Conservation (phyloP, 1,140 invertebrate species). For the Pseudoatta argentina region DNA sequence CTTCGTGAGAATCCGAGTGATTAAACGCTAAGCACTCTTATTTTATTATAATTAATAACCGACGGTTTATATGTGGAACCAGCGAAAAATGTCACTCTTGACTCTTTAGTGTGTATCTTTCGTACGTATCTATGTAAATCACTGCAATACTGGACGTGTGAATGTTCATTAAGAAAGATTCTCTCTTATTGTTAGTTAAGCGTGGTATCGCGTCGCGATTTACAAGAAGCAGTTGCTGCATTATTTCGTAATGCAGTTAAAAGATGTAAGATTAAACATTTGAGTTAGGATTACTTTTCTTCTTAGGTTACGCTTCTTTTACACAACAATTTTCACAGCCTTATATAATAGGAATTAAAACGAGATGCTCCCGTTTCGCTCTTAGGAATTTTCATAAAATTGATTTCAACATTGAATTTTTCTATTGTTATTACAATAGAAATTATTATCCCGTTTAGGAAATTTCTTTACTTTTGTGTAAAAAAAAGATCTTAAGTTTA, state of each 20-base stretch:
- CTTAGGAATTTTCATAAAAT: not conserved
- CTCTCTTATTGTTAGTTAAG: not conserved
- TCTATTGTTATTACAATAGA: not conserved
- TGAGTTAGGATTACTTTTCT: not conserved
- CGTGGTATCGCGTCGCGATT: not conserved
- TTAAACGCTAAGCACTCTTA: not conserved
- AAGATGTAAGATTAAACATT: not conserved
- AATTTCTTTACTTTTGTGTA: not conserved
- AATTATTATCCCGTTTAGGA: not conserved
- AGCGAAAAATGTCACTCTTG: not conserved
- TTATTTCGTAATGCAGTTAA: not conserved
- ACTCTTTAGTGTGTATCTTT: not conserved
- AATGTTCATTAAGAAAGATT: slow-evolving; percentile 23
- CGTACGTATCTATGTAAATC: slow-evolving; percentile 38
- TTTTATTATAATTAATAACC: slow-evolving; percentile 23
- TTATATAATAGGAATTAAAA: slow-evolving; percentile 5
- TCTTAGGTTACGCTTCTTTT: not conserved
- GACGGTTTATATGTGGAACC: not conserved
- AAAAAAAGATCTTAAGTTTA: not conserved
- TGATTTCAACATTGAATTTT: not conserved
- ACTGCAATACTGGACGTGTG: slow-evolving; percentile 11
- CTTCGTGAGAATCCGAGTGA: slow-evolving; percentile 12
- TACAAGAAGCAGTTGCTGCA: not conserved
- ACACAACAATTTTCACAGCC: slow-evolving; percentile 8
- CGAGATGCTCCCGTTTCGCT: not conserved